phyloP scores from a whole-genome alignment of 2,888 invertebrate species.

The Merodon equestris region DNA sequence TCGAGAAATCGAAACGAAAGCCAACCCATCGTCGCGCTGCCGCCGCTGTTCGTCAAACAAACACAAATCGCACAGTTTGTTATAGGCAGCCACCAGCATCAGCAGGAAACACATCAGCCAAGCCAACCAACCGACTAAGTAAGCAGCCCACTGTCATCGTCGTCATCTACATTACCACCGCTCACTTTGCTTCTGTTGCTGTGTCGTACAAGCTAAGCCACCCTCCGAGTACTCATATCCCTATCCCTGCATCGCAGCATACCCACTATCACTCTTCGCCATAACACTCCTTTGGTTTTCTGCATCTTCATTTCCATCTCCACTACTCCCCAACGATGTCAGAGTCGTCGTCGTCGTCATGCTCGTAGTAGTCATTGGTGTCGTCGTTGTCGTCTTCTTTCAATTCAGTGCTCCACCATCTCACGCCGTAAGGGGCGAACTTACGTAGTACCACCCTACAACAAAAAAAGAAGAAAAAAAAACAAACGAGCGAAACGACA shows the following conservation, averaged over 20 bases:
- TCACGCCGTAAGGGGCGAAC: background rate
- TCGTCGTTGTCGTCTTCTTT: constrained; percentile 4
- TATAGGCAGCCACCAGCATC: constrained; percentile 15
- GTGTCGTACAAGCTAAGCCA: constrained; percentile 50
- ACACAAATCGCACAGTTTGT: background rate
- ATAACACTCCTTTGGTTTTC: background rate
- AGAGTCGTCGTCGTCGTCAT: too few relatives aligned
- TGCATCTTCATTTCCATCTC: background rate
- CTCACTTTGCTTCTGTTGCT: constrained; percentile 28
- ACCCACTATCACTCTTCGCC: constrained; percentile 3
- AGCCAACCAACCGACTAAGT: constrained; percentile 20
- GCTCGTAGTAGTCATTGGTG: too few relatives aligned
- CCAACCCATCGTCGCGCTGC: constrained; percentile 48
- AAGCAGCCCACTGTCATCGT: constrained; percentile 64
- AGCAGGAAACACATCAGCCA: background rate
- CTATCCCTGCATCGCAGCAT: too few relatives aligned
- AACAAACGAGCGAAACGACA: constrained; percentile 43
- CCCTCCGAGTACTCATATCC: too few relatives aligned
- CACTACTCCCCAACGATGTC: too few relatives aligned
- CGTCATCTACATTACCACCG: constrained; percentile 66
- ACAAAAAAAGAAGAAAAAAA: constrained; percentile 54
- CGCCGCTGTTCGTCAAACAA: constrained; percentile 16
- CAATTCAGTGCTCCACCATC: constrained; percentile 1
- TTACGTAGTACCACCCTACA: constrained; percentile 18
- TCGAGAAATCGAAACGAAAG: too few relatives aligned